Base-by-base conservation (phyloP, 2,888 invertebrate genomes). In the Cerastoderma edule region DNA sequence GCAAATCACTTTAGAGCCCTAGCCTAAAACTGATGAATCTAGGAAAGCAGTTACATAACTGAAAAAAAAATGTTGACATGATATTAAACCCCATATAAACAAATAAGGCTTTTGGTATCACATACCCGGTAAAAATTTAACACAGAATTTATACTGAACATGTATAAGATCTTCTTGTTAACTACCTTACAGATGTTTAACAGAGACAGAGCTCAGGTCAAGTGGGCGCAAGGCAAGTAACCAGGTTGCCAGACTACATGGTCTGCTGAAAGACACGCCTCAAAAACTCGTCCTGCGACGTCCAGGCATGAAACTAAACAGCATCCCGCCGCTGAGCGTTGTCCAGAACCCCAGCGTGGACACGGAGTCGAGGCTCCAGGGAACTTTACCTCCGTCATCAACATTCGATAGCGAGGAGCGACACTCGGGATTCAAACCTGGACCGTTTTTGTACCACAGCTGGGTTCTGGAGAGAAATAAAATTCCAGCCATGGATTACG, bases 291-390 rank as follows among this genome's bases (percentile, higher is more conserved):
- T 86, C 1, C 82, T 90, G 24, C 66, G 77, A 48, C 76, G 80
- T 57, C 77, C 83, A 6, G 85, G 83, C 10, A 72, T 85, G 64
- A 65, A 70, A 24, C 76, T 89, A 6, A 77, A 84, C 32, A 88
- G 90, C 22, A 88, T 91, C 24, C 91, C 92, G 1, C 88, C 92
- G 0, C 76, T 92, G 22, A 84, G 83, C 76, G 92, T 92, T 4
- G 90, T 91, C 13, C 80, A 85, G 30, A 87, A 91, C 73, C 92
- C 91, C 0, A 87, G 87, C 56, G 89, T 91, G 32, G 91, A 92
- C 78, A 87, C 86, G 5, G 79, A 80, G 30, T 84, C 88, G 0
- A 72, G 90, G 6, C 63, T 70, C 6, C 84, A 81, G n/a, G 91
- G 91, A 1, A 70, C 84, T 3, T 76, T 87, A n/a, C 57, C 75